Evolutionary conservation across 2,888 invertebrate genomes (phyloP).

Genomic region (Xylota segnis): DNA sequence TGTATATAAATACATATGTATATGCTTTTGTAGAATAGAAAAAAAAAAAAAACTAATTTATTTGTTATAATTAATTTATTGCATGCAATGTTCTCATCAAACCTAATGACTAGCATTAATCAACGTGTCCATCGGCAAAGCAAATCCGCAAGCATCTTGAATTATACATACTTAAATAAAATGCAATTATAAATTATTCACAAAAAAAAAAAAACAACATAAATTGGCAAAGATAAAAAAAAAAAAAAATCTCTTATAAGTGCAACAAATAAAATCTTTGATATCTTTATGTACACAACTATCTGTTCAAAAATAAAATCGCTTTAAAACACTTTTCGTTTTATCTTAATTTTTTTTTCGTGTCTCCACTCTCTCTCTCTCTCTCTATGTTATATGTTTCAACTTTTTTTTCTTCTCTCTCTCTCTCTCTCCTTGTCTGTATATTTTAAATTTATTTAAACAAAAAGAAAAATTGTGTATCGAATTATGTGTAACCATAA

Average conservation of each 20-base stretch:
- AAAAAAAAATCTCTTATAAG: conserved; percentile 14
- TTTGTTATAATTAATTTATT: conserved; percentile 47
- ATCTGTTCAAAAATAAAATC: conserved; percentile 36
- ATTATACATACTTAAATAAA: conserved; percentile 23
- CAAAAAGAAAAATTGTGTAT: conserved; percentile 10
- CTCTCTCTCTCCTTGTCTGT: conserved; percentile 9
- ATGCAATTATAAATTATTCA: conserved; percentile 30
- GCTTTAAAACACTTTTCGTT: conserved; percentile 49
- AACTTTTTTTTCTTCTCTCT: background rate
- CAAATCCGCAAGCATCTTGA: conserved; percentile 15
- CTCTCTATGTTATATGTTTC: background rate
- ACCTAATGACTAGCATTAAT: conserved; percentile 42
- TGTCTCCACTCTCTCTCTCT: conserved; percentile 40
- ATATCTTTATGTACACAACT: conserved; percentile 51
- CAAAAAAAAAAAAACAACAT: conserved; percentile 2
- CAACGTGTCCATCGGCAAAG: conserved; percentile 27
- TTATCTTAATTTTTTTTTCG: conserved; percentile 32
- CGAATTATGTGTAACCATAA: conserved; percentile 11
- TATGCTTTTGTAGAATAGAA: background rate
- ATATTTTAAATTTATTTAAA: conserved; percentile 2
- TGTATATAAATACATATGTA: background rate
- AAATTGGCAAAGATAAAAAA: conserved; percentile 40
- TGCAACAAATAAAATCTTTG: conserved; percentile 58
- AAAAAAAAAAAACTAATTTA: conserved; percentile 10
- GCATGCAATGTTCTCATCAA: conserved; percentile 60